Conservation (phyloP, 2,888 invertebrate species). For the Acanthacorydalis orientalis region DNA sequence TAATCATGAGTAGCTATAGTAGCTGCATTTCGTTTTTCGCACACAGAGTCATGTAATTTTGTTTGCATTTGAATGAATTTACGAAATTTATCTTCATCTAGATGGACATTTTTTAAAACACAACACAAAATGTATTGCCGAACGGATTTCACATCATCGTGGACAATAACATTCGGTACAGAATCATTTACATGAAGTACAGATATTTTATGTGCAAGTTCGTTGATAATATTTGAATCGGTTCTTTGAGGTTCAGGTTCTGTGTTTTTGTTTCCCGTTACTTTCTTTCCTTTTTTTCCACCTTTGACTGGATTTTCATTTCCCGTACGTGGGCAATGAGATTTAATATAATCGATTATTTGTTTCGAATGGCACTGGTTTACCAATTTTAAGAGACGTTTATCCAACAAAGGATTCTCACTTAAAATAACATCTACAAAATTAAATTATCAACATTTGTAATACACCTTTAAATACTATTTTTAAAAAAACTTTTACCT, state of each 20-base stretch:
- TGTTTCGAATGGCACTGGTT: conserved; percentile 60
- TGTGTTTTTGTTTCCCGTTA: conserved; percentile 17
- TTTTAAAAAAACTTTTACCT: conserved; percentile 25
- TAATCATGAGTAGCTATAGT: conserved; percentile 77
- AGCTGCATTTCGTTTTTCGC: conserved; percentile 58
- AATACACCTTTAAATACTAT: not conserved
- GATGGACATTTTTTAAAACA: conserved; percentile 43
- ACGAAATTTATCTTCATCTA: conserved; percentile 47
- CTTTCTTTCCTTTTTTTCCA: conserved; percentile 20
- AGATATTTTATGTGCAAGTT: conserved; percentile 21
- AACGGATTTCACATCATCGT: conserved; percentile 38
- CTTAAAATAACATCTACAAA: conserved; percentile 50
- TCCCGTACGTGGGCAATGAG: conserved; percentile 34
- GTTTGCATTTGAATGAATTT: conserved; percentile 68
- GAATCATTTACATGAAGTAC: conserved; percentile 25
- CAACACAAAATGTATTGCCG: conserved; percentile 60
- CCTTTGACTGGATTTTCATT: conserved; percentile 18
- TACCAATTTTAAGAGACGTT: conserved; percentile 54
- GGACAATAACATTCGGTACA: conserved; percentile 30
- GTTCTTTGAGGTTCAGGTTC: conserved; percentile 17
- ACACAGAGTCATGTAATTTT: conserved; percentile 55
- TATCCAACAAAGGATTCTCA: conserved; percentile 56
- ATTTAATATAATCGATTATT: conserved; percentile 58
- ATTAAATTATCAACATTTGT: not conserved
- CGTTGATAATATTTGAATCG: conserved; percentile 12